These are phyloP conservation scores for Athetis lepigone DNA, from an alignment of 2,888 invertebrate species.

Conservation along the genomic window DNA sequence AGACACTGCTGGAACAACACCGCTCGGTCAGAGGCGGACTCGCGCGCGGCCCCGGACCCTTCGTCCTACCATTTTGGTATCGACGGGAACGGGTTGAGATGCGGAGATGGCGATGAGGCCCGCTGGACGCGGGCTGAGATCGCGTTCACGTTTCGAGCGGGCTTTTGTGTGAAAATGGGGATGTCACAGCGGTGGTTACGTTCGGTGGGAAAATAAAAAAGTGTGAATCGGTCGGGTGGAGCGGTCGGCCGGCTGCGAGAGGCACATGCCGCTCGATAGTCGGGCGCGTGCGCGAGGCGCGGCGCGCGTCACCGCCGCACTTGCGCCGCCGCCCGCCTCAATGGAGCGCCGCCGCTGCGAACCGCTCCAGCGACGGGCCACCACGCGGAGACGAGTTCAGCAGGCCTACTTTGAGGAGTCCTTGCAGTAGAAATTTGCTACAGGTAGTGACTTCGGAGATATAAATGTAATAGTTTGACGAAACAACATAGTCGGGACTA, in stretches of 20 bases:
- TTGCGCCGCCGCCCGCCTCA: slow-evolving; percentile 75
- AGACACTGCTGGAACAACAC: slow-evolving; percentile 78
- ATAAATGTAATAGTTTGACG: too few relatives aligned
- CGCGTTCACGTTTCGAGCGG: slow-evolving; percentile 56
- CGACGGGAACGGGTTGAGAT: slow-evolving; percentile 67
- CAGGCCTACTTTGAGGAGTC: slow-evolving; percentile 8
- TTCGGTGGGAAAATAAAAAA: slow-evolving; percentile 87
- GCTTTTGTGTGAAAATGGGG: slow-evolving; percentile 73
- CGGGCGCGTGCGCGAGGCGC: slow-evolving; percentile 85
- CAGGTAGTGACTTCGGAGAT: too few relatives aligned
- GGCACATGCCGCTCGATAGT: slow-evolving; percentile 89
- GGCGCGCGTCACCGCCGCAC: slow-evolving; percentile 83
- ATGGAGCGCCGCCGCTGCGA: slow-evolving; percentile 58
- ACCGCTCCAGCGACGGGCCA: slow-evolving; percentile 25
- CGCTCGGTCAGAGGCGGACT: slow-evolving; percentile 76
- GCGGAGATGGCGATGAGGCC: slow-evolving; percentile 43
- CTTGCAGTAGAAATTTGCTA: too few relatives aligned
- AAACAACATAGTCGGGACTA: too few relatives aligned
- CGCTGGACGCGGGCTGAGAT: slow-evolving; percentile 50
- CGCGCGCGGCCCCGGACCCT: slow-evolving; percentile 75
- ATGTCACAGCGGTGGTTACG: slow-evolving; percentile 76
- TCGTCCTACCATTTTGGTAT: slow-evolving; percentile 86
- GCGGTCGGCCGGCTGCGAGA: slow-evolving; percentile 85
- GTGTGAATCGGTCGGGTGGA: slow-evolving; percentile 84
- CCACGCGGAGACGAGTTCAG: slow-evolving; percentile 21